A percentile compares a stretch with the other conserved stretches of the same genome.
Evolutionary conservation across 2,113 vertebrate species (phyloP).

Genomic region (Rallus limicola): DNA sequence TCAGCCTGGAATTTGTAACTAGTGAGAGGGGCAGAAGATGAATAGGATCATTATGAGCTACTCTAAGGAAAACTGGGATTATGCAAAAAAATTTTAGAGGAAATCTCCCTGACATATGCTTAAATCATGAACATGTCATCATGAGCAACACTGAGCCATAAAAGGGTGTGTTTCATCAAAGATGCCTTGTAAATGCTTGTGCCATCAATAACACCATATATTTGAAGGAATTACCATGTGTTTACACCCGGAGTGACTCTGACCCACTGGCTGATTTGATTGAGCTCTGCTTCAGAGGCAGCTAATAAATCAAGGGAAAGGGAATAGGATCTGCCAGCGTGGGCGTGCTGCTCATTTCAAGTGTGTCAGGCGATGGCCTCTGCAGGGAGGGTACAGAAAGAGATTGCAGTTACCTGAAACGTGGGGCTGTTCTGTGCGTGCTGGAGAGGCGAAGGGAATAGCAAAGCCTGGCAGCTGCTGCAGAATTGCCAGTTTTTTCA

Average conservation of each 20-base stretch:
- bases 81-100: neutral
- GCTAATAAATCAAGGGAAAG: neutral
- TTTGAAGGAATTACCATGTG: neutral
- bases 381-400: neutral
- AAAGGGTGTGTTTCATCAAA: neutral
- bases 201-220: neutral
- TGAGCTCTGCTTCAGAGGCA: neutral
- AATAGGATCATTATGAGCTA: neutral
- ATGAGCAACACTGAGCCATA: neutral
- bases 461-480: neutral
- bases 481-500: too few species aligned
- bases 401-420: neutral
- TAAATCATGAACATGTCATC: neutral
- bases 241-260: neutral
- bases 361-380: neutral
- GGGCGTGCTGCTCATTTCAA: neutral
- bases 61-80: neutral
- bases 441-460: neutral
- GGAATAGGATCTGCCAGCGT: neutral
- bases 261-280: neutral
- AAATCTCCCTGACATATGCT: neutral
- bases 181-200: neutral
- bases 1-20: neutral
- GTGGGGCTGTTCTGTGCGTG: rapidly evolving
- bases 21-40: neutral